These are phyloP conservation scores for Conops quadrifasciatus DNA, from an alignment of 2,888 invertebrate species.

Conservation along the genomic window DNA sequence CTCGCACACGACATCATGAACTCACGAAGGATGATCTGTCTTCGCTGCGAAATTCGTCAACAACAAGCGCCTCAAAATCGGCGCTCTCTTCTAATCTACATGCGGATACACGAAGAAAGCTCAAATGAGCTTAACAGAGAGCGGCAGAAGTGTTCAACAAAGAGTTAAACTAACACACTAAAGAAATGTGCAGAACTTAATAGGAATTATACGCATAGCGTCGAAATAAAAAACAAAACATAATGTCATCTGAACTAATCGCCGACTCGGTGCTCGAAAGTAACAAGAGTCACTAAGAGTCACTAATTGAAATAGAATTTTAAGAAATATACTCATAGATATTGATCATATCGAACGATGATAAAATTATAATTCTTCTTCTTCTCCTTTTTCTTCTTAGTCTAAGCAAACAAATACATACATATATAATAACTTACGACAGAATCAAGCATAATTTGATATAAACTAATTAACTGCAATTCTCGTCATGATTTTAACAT, in stretches of 20 bases:
- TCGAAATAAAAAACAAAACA: background rate
- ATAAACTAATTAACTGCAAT: slow-evolving; percentile 28
- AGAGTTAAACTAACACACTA: slow-evolving; percentile 28
- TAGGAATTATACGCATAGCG: slow-evolving; percentile 6
- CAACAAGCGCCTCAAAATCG: slow-evolving; percentile 57
- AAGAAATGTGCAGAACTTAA: background rate
- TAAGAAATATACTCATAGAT: background rate
- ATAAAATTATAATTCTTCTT: background rate
- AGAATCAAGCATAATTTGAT: background rate
- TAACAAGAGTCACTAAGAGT: background rate
- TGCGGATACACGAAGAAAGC: slow-evolving; percentile 41
- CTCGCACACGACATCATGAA: slow-evolving; percentile 49
- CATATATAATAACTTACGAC: background rate
- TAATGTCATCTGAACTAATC: background rate
- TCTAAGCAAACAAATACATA: too few relatives aligned
- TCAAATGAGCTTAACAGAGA: slow-evolving; percentile 33
- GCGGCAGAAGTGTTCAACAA: background rate
- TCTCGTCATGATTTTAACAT: slow-evolving; percentile 36
- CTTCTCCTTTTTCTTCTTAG: too few relatives aligned
- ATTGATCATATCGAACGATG: background rate
- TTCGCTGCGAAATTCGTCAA: slow-evolving; percentile 55
- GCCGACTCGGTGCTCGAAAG: slow-evolving; percentile 21
- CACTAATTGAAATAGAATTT: background rate
- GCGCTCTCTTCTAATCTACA: slow-evolving; percentile 59
- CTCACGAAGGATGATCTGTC: slow-evolving; percentile 58